Conservation (phyloP, 2,888 invertebrate genomes). For the Schizaphis graminum region DNA sequence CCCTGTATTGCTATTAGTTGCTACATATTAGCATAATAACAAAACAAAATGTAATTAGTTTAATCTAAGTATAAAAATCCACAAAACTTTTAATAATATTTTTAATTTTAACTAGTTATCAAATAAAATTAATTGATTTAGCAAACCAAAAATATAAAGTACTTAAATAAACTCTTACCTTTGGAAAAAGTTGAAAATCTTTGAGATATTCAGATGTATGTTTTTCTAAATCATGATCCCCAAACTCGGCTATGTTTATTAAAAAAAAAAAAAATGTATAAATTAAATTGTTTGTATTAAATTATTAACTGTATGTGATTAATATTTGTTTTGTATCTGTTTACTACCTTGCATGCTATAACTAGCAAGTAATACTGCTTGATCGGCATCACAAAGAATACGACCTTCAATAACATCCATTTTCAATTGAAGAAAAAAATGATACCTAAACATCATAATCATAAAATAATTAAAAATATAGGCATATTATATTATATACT, state of each 20-base stretch:
- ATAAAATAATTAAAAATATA: slow-evolving; percentile 27
- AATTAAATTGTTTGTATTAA: neutral
- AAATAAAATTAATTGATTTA: neutral
- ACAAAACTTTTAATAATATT: neutral
- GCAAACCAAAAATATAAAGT: neutral
- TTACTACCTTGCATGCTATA: slow-evolving; percentile 85
- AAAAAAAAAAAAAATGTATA: slow-evolving; percentile 10
- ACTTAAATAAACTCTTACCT: slow-evolving; percentile 75
- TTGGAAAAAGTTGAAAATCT: slow-evolving; percentile 92
- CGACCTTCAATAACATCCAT: slow-evolving; percentile 94
- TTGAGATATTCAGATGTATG: slow-evolving; percentile 93
- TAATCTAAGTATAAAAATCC: neutral
- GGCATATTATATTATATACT: neutral
- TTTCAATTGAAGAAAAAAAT: slow-evolving; percentile 96
- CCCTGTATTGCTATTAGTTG: slow-evolving; percentile 79
- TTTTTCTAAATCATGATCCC: slow-evolving; percentile 89
- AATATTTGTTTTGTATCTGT: neutral
- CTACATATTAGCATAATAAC: slow-evolving; percentile 68
- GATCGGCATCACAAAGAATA: slow-evolving; percentile 89
- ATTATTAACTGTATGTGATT: neutral
- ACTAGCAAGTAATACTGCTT: slow-evolving; percentile 91
- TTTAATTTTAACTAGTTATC: neutral
- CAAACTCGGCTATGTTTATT: slow-evolving; percentile 84
- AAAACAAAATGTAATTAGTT: slow-evolving; percentile 17
- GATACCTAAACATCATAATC: slow-evolving; percentile 76